These are phyloP conservation scores for Apodemia mormo DNA, from an alignment of 2,888 invertebrate genomes.

Conservation along the genomic window DNA sequence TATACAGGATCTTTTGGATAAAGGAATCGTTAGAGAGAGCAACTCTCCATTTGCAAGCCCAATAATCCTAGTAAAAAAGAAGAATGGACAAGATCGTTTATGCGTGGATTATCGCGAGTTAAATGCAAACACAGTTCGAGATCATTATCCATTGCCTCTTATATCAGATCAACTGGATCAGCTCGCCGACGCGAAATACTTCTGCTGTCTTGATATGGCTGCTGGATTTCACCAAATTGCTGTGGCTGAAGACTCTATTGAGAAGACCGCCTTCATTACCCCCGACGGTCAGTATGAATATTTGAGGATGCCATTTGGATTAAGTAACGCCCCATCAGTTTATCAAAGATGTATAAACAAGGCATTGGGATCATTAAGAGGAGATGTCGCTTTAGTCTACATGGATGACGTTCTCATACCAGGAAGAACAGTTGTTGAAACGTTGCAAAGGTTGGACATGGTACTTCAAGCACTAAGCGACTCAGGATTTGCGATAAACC, in stretches of 20 bases:
- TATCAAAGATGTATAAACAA: conserved; percentile 45
- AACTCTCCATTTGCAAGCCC: conserved; percentile 43
- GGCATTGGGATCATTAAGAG: conserved; percentile 27
- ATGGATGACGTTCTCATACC: conserved; percentile 32
- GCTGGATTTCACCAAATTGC: conserved; percentile 40
- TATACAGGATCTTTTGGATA: conserved; percentile 32
- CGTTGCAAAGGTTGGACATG: conserved; percentile 23
- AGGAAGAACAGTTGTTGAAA: conserved; percentile 17
- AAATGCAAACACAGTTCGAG: conserved; percentile 39
- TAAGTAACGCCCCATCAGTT: conserved; percentile 42
- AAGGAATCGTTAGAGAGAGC: conserved; percentile 40
- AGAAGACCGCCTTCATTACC: conserved; percentile 27
- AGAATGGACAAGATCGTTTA: conserved; percentile 31
- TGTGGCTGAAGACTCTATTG: conserved; percentile 29
- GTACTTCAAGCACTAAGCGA: conserved; percentile 5
- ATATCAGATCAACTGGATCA: conserved; percentile 29
- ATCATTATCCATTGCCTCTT: conserved; percentile 34
- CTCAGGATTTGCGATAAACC: conserved; percentile 29
- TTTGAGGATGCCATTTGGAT: conserved; percentile 28
- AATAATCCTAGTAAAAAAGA: conserved; percentile 33
- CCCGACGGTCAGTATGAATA: conserved; percentile 30
- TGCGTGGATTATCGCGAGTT: conserved; percentile 40
- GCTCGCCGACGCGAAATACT: conserved; percentile 31
- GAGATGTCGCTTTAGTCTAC: conserved; percentile 21
- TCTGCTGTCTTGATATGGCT: conserved; percentile 39